Evolutionary conservation across 2,888 invertebrate genomes (phyloP).

Genomic region (Apotomis turbidana): DNA sequence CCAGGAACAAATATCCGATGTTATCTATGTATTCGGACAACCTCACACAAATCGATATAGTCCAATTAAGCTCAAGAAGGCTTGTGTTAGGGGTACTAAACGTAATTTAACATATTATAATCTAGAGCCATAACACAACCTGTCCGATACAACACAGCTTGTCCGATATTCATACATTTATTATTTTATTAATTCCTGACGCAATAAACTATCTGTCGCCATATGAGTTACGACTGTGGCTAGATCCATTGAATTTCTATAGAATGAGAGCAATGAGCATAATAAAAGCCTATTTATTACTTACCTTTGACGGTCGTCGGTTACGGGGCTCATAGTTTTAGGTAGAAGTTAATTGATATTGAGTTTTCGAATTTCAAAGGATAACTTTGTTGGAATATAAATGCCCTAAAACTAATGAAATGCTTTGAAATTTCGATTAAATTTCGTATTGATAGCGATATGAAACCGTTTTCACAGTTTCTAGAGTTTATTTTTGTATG

Average conservation of each 20-base stretch:
- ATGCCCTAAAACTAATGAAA: neutral
- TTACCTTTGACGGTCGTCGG: slow-evolving; percentile 6
- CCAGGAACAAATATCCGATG: too few species aligned
- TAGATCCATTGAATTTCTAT: slow-evolving; percentile 7
- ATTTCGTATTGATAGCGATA: neutral
- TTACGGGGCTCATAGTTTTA: slow-evolving; percentile 1
- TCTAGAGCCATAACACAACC: too few species aligned
- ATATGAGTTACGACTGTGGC: neutral
- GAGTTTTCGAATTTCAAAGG: slow-evolving; percentile 1
- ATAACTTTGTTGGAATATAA: neutral
- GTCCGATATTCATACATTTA: too few species aligned
- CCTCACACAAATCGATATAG: too few species aligned
- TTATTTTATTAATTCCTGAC: too few species aligned
- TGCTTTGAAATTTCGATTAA: slow-evolving; percentile 5
- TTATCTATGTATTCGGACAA: too few species aligned
- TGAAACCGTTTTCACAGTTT: neutral
- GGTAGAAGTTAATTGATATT: slow-evolving; percentile 12
- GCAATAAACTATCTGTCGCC: neutral
- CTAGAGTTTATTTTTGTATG: neutral
- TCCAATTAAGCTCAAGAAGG: too few species aligned
- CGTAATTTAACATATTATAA: too few species aligned
- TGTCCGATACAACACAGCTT: too few species aligned
- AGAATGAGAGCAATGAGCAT: slow-evolving; percentile 18
- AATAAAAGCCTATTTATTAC: slow-evolving; percentile 18
- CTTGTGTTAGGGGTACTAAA: too few species aligned